Base-by-base conservation (phyloP, 2,113 vertebrate species). In the Poeciliopsis occidentalis region DNA sequence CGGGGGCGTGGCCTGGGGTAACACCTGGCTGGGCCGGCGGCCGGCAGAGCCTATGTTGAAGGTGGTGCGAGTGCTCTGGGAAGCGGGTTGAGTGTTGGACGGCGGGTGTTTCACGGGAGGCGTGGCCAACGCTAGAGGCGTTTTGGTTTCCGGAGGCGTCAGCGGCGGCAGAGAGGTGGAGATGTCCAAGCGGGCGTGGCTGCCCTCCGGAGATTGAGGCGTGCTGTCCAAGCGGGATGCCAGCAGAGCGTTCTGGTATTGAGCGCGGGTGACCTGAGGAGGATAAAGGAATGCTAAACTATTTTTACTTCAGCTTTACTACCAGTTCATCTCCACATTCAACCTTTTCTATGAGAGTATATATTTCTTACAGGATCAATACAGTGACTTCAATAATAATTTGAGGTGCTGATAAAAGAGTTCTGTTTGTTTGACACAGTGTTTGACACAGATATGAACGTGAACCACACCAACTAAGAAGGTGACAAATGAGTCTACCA, bases 181-280 rank as follows among this genome's bases (percentile, higher is more conserved):
- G 8, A 69, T 78, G 75, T 96, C 95, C 0, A 94, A 82, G 0
- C 72, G 91, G 65, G 63, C 83, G 84, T 76, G 94, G 13, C 78
- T 87, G 71, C 95, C 94, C 0, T 97, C 96, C 0, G 97, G 95
- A 13, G 96, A 95, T 69, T 97, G 97, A 0, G 97, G 96, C 1
- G 94, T 94, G 86, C 95, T 98, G 92, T 99, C 97, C 86, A 98
- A 91, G 54, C 95, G 93, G 0, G 98, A 99, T 0, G 97, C 96
- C 80, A 94, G 88, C 47, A 99, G 92, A 0, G 96, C 97, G 0
- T 98, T 98, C 92, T 98, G 97, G 92, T 98, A 99, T 68, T 99
- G 97, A 69, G 96, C 94, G 1, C 97, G 95, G 0, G 95, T 96
- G 90, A 99, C 93, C 97, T 99, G 87, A 7, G 39, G 34, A 73